Evolutionary conservation across 2,113 vertebrate genomes (phyloP).

Genomic region (Thalassarche chlororhynchos): DNA sequence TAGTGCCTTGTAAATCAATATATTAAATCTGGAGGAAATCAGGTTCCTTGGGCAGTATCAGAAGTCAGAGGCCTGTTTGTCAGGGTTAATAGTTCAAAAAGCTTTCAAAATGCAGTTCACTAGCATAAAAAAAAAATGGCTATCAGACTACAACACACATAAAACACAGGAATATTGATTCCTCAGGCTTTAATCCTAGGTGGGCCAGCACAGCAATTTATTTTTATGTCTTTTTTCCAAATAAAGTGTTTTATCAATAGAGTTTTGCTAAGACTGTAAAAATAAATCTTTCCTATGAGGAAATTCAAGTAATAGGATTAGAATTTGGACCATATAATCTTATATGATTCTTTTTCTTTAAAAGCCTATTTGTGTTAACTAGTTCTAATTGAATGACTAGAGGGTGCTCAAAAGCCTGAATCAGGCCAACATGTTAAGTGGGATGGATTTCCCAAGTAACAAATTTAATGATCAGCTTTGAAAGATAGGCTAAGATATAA

Average conservation of each 20-base stretch:
- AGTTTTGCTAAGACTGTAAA: background rate
- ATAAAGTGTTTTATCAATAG: slow-evolving; percentile 12
- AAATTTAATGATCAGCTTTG: slow-evolving; percentile 26
- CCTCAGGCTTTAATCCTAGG: background rate
- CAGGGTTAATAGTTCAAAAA: background rate
- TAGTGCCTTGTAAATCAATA: background rate
- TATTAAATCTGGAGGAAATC: background rate
- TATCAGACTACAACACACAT: background rate
- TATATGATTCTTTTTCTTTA: background rate
- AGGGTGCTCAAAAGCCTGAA: background rate
- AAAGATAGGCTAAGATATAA: slow-evolving; percentile 18
- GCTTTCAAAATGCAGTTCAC: background rate
- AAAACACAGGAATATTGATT: slow-evolving; percentile 3
- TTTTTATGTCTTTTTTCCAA: background rate
- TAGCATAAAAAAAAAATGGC: background rate
- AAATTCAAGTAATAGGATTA: slow-evolving; percentile 9
- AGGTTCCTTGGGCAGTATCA: background rate
- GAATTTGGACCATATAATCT: background rate
- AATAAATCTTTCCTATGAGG: background rate
- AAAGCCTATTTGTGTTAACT: slow-evolving; percentile 2
- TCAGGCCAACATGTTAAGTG: background rate
- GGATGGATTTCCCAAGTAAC: background rate
- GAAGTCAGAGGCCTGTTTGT: background rate
- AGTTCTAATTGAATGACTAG: background rate
- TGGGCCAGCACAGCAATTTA: background rate